Base-by-base conservation (phyloP, 2,113 vertebrate species). In the Leuciscus idus region DNA sequence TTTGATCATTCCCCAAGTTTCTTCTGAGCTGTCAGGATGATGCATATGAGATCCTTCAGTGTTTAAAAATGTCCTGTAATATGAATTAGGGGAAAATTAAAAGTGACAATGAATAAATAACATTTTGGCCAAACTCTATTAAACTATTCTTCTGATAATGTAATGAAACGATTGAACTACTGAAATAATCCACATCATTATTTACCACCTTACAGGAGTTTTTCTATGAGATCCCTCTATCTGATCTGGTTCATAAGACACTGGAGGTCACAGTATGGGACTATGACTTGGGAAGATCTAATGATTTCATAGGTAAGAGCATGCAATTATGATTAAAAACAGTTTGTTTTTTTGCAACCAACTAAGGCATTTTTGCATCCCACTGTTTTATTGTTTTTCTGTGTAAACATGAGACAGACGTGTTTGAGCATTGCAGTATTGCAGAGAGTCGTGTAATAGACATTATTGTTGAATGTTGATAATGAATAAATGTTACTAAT, bases 201-300 rank as follows among this genome's bases (percentile, higher is more conserved):
- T 83, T 68, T 72, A 39, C n/a, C 21, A 70, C 46, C 9, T 33
- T 33, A 19, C 91, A 97, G 96, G 96, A 96, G 88, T 97, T 97
- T 62, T 96, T 96, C 94, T 97, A 96, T 0, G 95, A 96, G 90
- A 96, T 97, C 70, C 93, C 95, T 9, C 94, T 95, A 76, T 87
- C 93, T 0, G 94, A 95, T 55, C 92, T 97, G 84, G 85, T 93
- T 76, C 93, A 92, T 79, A 97, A 96, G 92, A 95, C 95, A 0
- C 92, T 97, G 92, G 96, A 97, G 92, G 94, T 97, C 68, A 96
- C 96, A 0, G 96, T 97, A 66, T 97, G 96, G 96, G 96, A 97
- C 92, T 96, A 97, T 23, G 96, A 97, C 91, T 92, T 96, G 52
- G 96, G 96, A 21, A 95, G 96, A 89, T 96, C 95, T 89, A 97